These are phyloP conservation scores for Aeoliscus strigatus DNA, from an alignment of 2,797 vertebrate genomes.

Conservation along the genomic window DNA sequence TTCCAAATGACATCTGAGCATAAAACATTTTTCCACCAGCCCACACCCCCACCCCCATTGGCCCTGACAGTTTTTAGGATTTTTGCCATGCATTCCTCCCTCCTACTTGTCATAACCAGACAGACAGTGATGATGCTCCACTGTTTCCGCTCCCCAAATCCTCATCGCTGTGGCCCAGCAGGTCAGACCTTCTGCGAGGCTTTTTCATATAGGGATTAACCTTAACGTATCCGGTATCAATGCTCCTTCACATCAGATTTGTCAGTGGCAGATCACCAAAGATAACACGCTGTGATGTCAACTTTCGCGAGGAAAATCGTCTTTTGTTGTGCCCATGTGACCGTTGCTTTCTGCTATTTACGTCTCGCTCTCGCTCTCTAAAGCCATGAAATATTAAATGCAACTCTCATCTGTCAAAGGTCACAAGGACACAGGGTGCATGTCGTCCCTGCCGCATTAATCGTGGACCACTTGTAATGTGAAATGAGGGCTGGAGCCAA, in stretches of 20 bases:
- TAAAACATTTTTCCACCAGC: conserved; percentile 54
- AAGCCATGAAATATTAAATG: conserved; percentile 22
- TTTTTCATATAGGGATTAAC: conserved; percentile 58
- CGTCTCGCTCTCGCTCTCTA: background rate
- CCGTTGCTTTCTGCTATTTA: background rate
- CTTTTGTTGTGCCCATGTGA: background rate
- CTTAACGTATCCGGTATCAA: conserved; percentile 45
- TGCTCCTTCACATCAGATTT: conserved; percentile 23
- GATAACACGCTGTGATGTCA: conserved; percentile 8
- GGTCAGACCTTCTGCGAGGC: conserved; percentile 52
- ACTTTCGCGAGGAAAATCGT: background rate
- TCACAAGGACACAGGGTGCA: conserved; percentile 12
- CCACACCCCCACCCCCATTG: background rate
- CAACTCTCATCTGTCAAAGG: conserved; percentile 9
- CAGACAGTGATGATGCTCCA: conserved; percentile 13
- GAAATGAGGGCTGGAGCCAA: conserved; percentile 17
- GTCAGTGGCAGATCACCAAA: conserved; percentile 21
- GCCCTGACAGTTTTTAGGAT: conserved; percentile 1
- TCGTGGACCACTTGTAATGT: conserved; percentile 12
- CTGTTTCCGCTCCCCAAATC: background rate
- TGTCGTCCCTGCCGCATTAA: conserved; percentile 2
- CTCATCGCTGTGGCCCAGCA: conserved; percentile 28
- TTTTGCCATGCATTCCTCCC: conserved; percentile 12
- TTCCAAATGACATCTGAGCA: conserved; percentile 60
- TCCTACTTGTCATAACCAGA: conserved; percentile 10